Percentiles rank a stretch among this genome's conserved stretches.
Conservation (phyloP, 2,113 vertebrate species). For the Perognathus longimembris region DNA sequence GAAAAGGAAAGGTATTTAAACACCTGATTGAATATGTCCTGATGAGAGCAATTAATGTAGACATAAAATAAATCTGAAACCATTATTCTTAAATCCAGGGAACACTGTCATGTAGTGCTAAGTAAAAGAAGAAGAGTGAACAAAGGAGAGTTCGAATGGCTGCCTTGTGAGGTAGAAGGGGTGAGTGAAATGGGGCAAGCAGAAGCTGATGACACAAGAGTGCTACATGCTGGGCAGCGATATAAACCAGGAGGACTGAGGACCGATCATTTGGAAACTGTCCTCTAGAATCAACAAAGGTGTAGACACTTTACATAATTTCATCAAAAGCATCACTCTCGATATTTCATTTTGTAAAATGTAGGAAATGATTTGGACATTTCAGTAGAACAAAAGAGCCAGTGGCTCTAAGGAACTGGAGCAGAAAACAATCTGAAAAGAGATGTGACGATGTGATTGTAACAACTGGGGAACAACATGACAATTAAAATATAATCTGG, state of each 20-base stretch:
- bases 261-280: neutral
- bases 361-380: slow-evolving; percentile 28
- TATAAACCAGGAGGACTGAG: neutral
- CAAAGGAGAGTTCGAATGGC: neutral
- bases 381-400: neutral
- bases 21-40: neutral
- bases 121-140: neutral
- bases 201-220: no score
- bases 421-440: neutral
- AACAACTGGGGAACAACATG: neutral
- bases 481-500: neutral
- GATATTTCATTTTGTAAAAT: slow-evolving; percentile 50
- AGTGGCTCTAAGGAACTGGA: slow-evolving; percentile 17
- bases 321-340: slow-evolving; percentile 36
- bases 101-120: neutral
- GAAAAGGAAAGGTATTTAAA: no score
- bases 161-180: neutral
- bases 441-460: neutral
- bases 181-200: no score
- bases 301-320: slow-evolving; percentile 21
- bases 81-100: neutral
- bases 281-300: neutral
- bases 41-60: neutral
- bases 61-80: neutral
- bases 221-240: neutral